Percentiles rank a stretch among this genome's conserved stretches.
Conservation (phyloP, 2,888 invertebrate genomes). For the Oscheius sp. region DNA sequence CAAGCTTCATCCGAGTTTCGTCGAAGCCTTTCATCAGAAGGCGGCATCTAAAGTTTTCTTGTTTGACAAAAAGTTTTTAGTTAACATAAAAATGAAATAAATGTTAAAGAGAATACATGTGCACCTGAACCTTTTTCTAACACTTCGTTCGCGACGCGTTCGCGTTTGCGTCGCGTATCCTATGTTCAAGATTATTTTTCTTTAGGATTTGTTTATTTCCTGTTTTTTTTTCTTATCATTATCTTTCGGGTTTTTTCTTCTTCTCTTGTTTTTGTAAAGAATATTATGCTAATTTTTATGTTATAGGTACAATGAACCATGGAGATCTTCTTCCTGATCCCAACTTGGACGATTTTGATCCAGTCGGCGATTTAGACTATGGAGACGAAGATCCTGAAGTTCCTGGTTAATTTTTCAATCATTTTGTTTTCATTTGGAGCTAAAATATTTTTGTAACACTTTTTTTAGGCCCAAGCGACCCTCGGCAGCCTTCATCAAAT, state of each 20-base stretch:
- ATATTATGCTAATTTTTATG: neutral
- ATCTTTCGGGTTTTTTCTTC: neutral
- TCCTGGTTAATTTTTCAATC: conserved; percentile 1
- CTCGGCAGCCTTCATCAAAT: conserved; percentile 7
- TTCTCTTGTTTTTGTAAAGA: neutral
- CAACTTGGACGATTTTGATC: conserved; percentile 37
- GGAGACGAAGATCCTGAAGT: conserved; percentile 26
- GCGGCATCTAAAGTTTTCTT: conserved; percentile 38
- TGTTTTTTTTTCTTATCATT: neutral
- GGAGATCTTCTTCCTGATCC: conserved; percentile 35
- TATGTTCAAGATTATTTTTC: neutral
- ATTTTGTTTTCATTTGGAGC: neutral
- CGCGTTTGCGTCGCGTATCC: conserved; percentile 21
- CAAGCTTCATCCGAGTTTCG: conserved; percentile 50
- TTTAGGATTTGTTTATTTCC: neutral
- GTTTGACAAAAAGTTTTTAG: no score
- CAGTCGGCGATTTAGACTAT: conserved; percentile 36
- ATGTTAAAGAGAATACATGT: neutral
- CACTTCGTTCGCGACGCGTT: conserved; percentile 5
- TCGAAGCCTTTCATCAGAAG: conserved; percentile 45
- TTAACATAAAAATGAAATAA: neutral
- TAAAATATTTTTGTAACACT: neutral
- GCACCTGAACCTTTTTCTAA: neutral
- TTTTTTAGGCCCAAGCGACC: conserved; percentile 8
- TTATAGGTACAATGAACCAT: conserved; percentile 14